phyloP scores from a whole-genome alignment of 2,797 vertebrate genomes.

The Enteromius unitaeniatus region DNA sequence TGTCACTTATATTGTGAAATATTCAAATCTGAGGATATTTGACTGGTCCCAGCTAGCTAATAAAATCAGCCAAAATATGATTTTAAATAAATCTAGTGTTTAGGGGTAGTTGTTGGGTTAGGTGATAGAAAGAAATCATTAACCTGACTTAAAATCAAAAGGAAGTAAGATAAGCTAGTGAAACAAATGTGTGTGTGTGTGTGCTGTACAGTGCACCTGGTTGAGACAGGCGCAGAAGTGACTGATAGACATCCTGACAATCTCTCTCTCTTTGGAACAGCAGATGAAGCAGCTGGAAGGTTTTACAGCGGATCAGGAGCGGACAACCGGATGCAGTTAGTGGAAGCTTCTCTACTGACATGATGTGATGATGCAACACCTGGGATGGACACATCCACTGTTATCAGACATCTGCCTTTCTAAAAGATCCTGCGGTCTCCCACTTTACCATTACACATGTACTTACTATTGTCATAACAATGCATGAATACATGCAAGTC shows the following conservation, averaged over 20 bases:
- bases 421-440: background rate
- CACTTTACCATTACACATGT: background rate
- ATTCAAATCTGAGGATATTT: background rate
- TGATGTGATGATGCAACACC: constrained; percentile 83
- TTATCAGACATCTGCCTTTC: background rate
- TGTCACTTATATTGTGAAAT: too few species aligned
- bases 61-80: background rate
- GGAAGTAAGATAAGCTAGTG: background rate
- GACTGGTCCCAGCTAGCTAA: background rate
- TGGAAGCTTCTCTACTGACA: constrained; percentile 77
- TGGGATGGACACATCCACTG: constrained; percentile 3
- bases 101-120: background rate
- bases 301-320: constrained; percentile 81
- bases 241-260: constrained; percentile 79
- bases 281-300: constrained; percentile 78
- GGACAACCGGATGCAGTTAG: constrained; percentile 75
- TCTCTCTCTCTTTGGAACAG: constrained; percentile 78
- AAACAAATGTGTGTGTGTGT: background rate
- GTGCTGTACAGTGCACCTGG: constrained; percentile 70
- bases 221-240: constrained; percentile 81
- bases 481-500: background rate
- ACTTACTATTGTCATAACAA: background rate
- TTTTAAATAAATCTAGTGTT: background rate
- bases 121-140: background rate
- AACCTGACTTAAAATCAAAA: background rate